These are phyloP conservation scores for Jordanella pulchra DNA, from an alignment of 2,797 vertebrate species.

Conservation along the genomic window DNA sequence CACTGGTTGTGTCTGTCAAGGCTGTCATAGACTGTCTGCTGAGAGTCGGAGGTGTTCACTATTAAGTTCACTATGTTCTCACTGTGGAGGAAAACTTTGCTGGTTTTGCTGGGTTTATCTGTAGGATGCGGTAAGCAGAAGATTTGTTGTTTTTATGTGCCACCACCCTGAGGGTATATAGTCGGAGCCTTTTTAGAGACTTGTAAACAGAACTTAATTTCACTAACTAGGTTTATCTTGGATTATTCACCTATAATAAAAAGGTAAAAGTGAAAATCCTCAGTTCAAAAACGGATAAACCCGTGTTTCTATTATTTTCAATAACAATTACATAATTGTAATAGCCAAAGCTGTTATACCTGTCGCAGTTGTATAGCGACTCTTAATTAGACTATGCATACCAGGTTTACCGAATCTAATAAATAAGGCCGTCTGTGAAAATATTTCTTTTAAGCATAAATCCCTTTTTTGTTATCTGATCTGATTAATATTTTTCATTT, in stretches of 20 bases:
- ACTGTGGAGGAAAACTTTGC: slow-evolving; percentile 29
- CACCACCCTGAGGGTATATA: too few species aligned
- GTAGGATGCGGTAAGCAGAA: slow-evolving; percentile 66
- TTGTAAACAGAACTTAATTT: not conserved
- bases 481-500: too few species aligned
- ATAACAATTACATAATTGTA: not conserved
- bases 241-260: not conserved
- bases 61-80: slow-evolving; percentile 47
- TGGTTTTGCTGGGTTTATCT: slow-evolving; percentile 54
- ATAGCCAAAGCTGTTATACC: too few species aligned
- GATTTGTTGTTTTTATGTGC: not conserved
- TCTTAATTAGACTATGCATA: not conserved
- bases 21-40: not conserved
- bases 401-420: too few species aligned
- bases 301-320: not conserved
- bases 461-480: too few species aligned
- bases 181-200: too few species aligned
- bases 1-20: not conserved
- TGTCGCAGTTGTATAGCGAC: not conserved
- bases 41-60: slow-evolving; percentile 17
- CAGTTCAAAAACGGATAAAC: not conserved
- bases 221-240: not conserved
- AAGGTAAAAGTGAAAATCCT: not conserved
- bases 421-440: too few species aligned
- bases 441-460: too few species aligned